Evolutionary conservation across 2,888 invertebrate species (phyloP).

Genomic region (Sinohyriopsis cumingii): DNA sequence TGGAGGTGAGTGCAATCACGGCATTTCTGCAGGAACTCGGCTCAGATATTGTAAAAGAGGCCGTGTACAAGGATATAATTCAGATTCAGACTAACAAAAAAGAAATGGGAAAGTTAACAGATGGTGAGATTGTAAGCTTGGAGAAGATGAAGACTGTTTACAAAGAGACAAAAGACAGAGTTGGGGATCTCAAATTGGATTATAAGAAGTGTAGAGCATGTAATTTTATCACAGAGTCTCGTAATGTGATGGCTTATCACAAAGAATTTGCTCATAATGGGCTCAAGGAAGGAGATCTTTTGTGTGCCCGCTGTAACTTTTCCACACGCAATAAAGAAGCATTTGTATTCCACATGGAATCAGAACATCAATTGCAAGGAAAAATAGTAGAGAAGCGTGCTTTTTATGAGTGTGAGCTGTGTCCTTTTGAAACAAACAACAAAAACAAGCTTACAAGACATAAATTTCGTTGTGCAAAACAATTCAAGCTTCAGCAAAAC

Average conservation of each 20-base stretch:
- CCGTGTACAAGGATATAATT: constrained; percentile 92
- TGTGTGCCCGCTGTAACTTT: constrained; percentile 87
- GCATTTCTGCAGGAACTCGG: constrained; percentile 94
- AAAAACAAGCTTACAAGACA: constrained; percentile 92
- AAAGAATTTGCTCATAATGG: constrained; percentile 73
- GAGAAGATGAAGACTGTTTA: constrained; percentile 79
- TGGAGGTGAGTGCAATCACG: constrained; percentile 74
- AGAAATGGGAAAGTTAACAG: constrained; percentile 72
- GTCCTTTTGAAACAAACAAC: constrained; percentile 94
- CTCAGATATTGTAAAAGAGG: constrained; percentile 90
- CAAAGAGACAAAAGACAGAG: constrained; percentile 55
- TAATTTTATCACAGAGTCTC: constrained; percentile 57
- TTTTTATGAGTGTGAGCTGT: constrained; percentile 92
- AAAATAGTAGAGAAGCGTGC: constrained; percentile 88
- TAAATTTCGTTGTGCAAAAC: constrained; percentile 88
- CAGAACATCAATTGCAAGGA: constrained; percentile 88
- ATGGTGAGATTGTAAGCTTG: constrained; percentile 76
- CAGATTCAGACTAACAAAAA: constrained; percentile 88
- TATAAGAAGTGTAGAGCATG: constrained; percentile 50
- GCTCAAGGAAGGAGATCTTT: constrained; percentile 71
- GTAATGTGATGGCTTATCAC: constrained; percentile 79
- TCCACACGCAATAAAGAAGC: constrained; percentile 77
- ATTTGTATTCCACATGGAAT: constrained; percentile 92
- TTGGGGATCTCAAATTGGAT: constrained; percentile 52
- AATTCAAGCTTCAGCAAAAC: constrained; percentile 90